These are phyloP conservation scores for Solenopsis fugax DNA, from an alignment of 1,140 invertebrate species.

Conservation along the genomic window DNA sequence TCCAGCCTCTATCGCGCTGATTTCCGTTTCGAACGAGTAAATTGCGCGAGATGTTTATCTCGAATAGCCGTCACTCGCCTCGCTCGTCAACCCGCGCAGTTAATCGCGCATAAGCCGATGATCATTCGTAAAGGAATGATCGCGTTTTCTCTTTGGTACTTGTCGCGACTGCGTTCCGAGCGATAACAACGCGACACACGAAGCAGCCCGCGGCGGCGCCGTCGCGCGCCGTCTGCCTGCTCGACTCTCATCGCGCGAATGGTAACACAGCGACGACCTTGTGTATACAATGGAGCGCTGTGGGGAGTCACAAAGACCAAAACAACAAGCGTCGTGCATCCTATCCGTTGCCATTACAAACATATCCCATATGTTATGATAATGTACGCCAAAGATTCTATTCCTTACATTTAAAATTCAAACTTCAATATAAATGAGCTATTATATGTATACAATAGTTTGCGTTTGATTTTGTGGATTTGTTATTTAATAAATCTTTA, in stretches of 20 bases:
- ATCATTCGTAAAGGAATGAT: neutral
- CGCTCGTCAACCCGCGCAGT: neutral
- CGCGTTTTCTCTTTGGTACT: neutral
- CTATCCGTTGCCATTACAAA: neutral
- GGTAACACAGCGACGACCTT: neutral
- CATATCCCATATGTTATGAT: neutral
- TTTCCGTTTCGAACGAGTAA: conserved; percentile 9
- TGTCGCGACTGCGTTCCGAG: conserved; percentile 2
- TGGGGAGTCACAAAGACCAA: neutral
- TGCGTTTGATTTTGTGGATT: neutral
- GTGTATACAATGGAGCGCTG: neutral
- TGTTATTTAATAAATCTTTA: too few relatives aligned
- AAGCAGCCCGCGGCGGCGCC: neutral
- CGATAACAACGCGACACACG: neutral
- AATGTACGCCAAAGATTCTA: neutral
- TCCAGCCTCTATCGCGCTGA: neutral
- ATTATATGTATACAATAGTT: neutral
- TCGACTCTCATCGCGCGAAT: neutral
- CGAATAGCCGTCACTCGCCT: neutral
- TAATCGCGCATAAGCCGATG: neutral
- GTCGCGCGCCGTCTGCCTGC: neutral
- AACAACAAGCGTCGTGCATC: neutral
- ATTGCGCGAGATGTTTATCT: neutral
- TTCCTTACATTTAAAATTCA: neutral
- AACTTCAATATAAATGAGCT: neutral